phyloP scores from a whole-genome alignment of 2,113 vertebrate genomes.

The Saguinus imperator region DNA sequence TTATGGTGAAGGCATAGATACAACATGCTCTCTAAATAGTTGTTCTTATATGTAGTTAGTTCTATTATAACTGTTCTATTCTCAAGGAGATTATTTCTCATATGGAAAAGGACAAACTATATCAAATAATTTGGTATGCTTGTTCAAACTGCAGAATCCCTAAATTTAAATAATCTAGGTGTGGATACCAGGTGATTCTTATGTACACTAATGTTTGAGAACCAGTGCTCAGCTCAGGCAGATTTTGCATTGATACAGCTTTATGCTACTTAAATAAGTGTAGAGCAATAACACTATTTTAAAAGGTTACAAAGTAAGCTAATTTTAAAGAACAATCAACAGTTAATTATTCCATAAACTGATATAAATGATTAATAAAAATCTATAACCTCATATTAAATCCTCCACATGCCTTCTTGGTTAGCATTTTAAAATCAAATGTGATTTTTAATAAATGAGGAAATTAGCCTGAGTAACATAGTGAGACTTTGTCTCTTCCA shows the following conservation, averaged over 20 bases:
- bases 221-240: not conserved
- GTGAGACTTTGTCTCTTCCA: too few relatives aligned
- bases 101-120: not conserved
- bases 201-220: not conserved
- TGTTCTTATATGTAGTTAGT: not conserved
- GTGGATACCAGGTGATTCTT: not conserved
- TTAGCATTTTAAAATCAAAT: not conserved
- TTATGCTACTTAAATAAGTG: not conserved
- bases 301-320: not conserved
- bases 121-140: not conserved
- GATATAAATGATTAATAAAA: not conserved
- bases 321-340: not conserved
- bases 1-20: not conserved
- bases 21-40: not conserved
- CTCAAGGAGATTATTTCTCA: not conserved
- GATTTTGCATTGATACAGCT: not conserved
- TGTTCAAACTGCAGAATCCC: not conserved
- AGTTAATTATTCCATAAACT: not conserved
- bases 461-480: not conserved
- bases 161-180: not conserved
- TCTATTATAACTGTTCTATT: not conserved
- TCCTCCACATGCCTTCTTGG: not conserved
- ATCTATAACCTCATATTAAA: not conserved
- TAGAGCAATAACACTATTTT: not conserved
- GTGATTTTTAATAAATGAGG: not conserved